Evolutionary conservation across 2,888 invertebrate species (phyloP).

Genomic region (Lumbricus terrestris): DNA sequence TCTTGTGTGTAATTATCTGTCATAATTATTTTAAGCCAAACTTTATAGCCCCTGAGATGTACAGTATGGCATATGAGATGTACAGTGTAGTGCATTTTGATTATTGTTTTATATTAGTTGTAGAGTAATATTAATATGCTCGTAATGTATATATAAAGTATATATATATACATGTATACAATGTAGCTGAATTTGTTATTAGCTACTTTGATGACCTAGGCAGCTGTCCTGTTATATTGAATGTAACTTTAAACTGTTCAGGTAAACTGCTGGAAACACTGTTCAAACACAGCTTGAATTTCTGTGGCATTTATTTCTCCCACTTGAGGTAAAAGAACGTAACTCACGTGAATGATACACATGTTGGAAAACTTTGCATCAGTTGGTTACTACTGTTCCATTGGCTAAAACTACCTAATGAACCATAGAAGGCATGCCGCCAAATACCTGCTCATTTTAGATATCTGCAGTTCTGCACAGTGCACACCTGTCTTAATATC

Average conservation of each 20-base stretch:
- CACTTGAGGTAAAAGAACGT: background rate
- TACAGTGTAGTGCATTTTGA: background rate
- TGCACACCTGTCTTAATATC: background rate
- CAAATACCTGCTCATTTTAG: background rate
- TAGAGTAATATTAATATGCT: background rate
- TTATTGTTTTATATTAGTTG: background rate
- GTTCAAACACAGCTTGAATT: background rate
- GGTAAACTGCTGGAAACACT: background rate
- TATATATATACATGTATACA: too few relatives aligned
- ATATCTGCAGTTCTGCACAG: too few relatives aligned
- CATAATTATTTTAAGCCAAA: background rate
- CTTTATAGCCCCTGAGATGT: background rate
- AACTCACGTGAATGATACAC: background rate
- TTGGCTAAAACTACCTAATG: background rate
- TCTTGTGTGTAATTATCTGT: background rate
- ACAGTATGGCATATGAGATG: too few relatives aligned
- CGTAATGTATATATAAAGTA: background rate
- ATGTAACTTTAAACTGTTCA: background rate
- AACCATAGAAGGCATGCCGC: background rate
- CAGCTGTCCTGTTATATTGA: background rate
- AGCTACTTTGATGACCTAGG: background rate
- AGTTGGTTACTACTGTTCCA: background rate
- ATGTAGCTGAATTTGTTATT: background rate
- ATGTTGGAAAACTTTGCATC: background rate
- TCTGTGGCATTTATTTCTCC: background rate